phyloP scores from a whole-genome alignment of 1,140 invertebrate species.

The Doryteuthis pealeii region DNA sequence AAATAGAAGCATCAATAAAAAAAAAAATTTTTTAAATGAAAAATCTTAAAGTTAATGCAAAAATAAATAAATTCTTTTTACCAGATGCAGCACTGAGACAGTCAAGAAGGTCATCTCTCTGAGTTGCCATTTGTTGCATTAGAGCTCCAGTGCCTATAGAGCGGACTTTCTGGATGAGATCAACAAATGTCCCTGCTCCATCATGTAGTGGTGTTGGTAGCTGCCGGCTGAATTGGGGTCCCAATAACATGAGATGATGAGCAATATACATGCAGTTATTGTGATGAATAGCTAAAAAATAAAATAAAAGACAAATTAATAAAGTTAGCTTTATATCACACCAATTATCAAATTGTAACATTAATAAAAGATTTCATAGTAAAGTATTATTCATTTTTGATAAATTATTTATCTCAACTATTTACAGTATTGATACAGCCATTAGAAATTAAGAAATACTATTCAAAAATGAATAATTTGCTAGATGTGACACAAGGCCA shows the following conservation, averaged over 20 bases:
- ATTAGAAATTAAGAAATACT: no score
- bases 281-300: constrained; percentile 78
- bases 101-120: constrained; percentile 72
- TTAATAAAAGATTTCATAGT: constrained; percentile 8
- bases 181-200: constrained; percentile 64
- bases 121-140: constrained; percentile 72
- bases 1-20: no score
- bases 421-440: no score
- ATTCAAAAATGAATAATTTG: no score
- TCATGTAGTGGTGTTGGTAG: constrained; percentile 59
- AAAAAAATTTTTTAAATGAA: no score
- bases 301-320: constrained; percentile 13
- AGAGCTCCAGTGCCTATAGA: constrained; percentile 71
- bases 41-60: no score
- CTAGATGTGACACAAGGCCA: no score
- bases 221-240: constrained; percentile 64
- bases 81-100: constrained; percentile 68
- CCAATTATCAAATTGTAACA: not conserved
- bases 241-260: constrained; percentile 72
- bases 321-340: not conserved
- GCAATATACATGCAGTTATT: constrained; percentile 91
- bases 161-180: constrained; percentile 69
- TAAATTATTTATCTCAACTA: no score
- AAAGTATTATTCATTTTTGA: constrained; percentile 16
- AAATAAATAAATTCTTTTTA: constrained; percentile 57